These are phyloP conservation scores for Colistium nudipinnis DNA, from an alignment of 2,113 vertebrate species.

Conservation along the genomic window DNA sequence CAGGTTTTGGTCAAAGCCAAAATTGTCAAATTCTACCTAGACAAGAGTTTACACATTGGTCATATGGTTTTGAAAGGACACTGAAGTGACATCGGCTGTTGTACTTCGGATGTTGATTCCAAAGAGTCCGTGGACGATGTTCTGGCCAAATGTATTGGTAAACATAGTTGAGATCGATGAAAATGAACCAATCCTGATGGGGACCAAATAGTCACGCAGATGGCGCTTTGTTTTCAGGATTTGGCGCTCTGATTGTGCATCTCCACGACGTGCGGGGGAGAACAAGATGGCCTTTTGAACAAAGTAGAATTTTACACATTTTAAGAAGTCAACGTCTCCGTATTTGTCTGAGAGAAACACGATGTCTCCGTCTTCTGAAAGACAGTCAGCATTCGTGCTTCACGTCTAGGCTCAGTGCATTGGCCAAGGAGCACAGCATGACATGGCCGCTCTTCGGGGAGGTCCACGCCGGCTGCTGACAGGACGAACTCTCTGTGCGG, in stretches of 20 bases:
- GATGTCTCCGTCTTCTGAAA: slow-evolving; percentile 2
- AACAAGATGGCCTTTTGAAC: not conserved
- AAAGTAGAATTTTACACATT: not conserved
- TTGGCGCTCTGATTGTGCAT: no score
- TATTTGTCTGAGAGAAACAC: not conserved
- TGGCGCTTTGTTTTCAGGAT: no score
- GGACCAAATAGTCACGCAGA: not conserved
- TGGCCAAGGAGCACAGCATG: slow-evolving; percentile 82
- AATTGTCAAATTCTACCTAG: not conserved
- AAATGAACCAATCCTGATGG: not conserved
- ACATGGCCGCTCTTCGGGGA: slow-evolving; percentile 81
- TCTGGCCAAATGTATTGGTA: not conserved
- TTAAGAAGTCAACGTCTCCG: not conserved
- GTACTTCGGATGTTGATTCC: not conserved
- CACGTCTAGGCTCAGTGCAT: slow-evolving; percentile 61
- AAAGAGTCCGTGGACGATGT: not conserved
- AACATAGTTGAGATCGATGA: not conserved
- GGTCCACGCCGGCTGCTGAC: slow-evolving; percentile 84
- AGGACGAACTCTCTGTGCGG: slow-evolving; percentile 89
- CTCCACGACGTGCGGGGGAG: not conserved
- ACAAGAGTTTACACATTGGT: not conserved
- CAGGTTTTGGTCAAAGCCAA: slow-evolving; percentile 30
- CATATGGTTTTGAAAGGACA: not conserved
- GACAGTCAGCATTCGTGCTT: slow-evolving; percentile 49
- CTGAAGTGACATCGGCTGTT: not conserved